Evolutionary conservation across 1,140 invertebrate genomes (phyloP), one percentile per base, ranked within the genome.

Genomic region (Leptinotarsa texana): DNA sequence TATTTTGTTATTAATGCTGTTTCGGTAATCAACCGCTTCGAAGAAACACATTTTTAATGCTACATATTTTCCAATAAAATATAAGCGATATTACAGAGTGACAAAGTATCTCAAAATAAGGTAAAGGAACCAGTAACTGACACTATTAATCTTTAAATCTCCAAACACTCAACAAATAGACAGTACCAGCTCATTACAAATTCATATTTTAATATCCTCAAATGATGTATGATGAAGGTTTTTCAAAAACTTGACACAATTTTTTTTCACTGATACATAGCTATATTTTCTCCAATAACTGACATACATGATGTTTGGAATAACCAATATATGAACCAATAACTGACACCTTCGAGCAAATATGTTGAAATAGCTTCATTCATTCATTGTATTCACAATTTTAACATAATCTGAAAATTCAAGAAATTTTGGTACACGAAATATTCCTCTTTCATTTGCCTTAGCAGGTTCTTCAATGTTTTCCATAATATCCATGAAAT

Each of bases 381-480:
- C 49, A 51, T 51, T 51, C 49, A 51, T 17, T 15, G 13, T 51
- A 51, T 51, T 51, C 1, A 51, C 49, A 51, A 51, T 51, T 66
- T 3, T 33, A 66, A 66, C 6, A 15, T 66, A 66, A 66, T 66
- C 63, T 27, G 63, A 33, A 24, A 33, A 66, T 66, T 66, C 4
- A 17, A 66, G 13, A 66, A 66, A 66, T 66, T 66, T 24, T 66
- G 63, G 3, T 27, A 66, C 24, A 27, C 24, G 1, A 66, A 66
- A 66, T 33, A 3, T 3, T 22, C 63, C 63, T 66, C 63, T 66
- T 15, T 33, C 63, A 66, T 66, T 66, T 13, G 63, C 63, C 63
- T 66, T 66, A 22, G 33, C 63, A 27, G 63, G 63, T 66, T 66
- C 63, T 66, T 66, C 22, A 66, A 66, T 66, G 1, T 66, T 66